Base-by-base conservation (phyloP, 2,888 invertebrate genomes). In the Lamellibrachia satsuma region DNA sequence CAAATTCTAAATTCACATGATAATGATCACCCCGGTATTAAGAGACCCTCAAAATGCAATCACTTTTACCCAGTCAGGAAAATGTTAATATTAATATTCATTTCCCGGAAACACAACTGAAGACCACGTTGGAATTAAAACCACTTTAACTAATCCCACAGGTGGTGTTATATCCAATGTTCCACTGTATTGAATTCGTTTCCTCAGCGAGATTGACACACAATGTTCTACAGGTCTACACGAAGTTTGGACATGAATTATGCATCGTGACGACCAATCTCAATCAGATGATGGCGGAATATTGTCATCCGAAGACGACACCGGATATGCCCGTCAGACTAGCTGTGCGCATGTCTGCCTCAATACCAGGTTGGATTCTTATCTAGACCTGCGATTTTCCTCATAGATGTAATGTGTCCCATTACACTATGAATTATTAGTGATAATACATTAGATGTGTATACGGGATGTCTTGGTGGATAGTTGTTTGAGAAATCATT, bases 251-350 rank as follows among this genome's bases (percentile, higher is more conserved):
- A 15, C 95, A 95, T 90, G 96, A 96, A 93, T 92, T 96, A 93
- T 96, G 96, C 94, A 94, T 96, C 7, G 95, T 96, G 15, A 96
- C 95, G 7, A 96, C 96, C 3, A 96, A 96, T 93, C 93, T 96
- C 51, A 96, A 95, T 93, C 95, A 95, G 93, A 95, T 95, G 95
- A 94, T 93, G 27, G 94, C 95, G 2, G 95, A 96, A 92, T 96
- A 96, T 93, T 96, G 95, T 92, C 96, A 96, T 92, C 95, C 95
- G 0, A 96, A 96, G 93, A 96, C 96, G 9, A 95, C 96, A 7
- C 96, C 96, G 22, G 95, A 96, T 93, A 95, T 96, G 94, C 95
- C 95, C 3, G 94, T 96, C 52, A 93, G 95, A 52, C 93, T 95
- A 7, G 96, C 96, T 7, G 95, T 95, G 90, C 94, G 95, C 92